Base-by-base conservation (phyloP, 2,888 invertebrate genomes). In the Sminthurides aquaticus region DNA sequence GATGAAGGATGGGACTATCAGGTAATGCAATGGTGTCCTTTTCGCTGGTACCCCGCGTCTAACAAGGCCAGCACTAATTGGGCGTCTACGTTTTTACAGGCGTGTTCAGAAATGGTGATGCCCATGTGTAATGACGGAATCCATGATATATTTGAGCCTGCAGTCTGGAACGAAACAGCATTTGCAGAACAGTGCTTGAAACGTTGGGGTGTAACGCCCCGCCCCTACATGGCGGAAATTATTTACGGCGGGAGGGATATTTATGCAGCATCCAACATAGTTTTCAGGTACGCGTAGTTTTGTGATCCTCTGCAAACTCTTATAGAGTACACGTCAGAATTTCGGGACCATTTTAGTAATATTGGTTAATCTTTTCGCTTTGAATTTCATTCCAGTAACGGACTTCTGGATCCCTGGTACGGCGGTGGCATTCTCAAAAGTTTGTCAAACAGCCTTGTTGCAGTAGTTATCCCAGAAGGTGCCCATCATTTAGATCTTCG, bases 51-150 rank as follows among this genome's bases (percentile, higher is more conserved):
- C n/a, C n/a, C n/a, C n/a, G n/a, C n/a, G n/a, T n/a, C n/a, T n/a
- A n/a, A n/a, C n/a, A n/a, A n/a, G n/a, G n/a, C n/a, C 15, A 43
- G 43, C 43, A 43, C 43, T 15, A 43, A 15, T 43, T 8, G 8
- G 11, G n/a, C n/a, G n/a, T n/a, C n/a, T n/a, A n/a, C n/a, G 2
- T 59, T 55, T 34, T 65, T 73, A 1, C 81, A 93, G 88, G 84
- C 89, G 0, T 98, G 98, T 77, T 93, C 94, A 26, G 97, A 99
- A 80, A 94, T 98, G 90, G 88, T 95, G 67, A 94, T 96, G 91
- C 97, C 97, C 0, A 86, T 90, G 82, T 97, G 97, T 78, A 81
- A 85, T 8, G 85, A 85, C 71, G 90, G 88, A 49, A 79, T 81
- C 1, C 81, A 83, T 11, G 92, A 91, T 76, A 93, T 98, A 89